These are phyloP conservation scores for Anarrhichthys ocellatus DNA, from an alignment of 2,113 vertebrate genomes.

Conservation along the genomic window DNA sequence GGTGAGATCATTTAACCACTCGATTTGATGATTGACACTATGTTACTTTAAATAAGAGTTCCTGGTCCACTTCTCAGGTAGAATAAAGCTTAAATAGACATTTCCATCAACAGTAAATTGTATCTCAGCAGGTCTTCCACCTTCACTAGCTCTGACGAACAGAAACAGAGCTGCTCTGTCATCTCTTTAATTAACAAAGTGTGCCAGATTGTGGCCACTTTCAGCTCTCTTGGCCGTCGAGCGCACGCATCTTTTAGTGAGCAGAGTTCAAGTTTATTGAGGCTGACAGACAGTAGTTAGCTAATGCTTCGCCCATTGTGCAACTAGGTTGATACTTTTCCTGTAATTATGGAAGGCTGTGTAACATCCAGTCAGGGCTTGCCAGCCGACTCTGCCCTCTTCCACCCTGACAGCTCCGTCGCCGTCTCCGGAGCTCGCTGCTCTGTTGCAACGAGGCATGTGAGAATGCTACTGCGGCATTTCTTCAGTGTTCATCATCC, in stretches of 20 bases:
- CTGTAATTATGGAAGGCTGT: slow-evolving; percentile 48
- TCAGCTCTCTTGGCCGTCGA: slow-evolving; percentile 2
- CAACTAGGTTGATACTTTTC: slow-evolving; percentile 45
- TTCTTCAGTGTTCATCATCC: slow-evolving; percentile 20
- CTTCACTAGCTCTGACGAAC: background rate
- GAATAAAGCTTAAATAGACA: slow-evolving; percentile 5
- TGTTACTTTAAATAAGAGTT: slow-evolving; percentile 1
- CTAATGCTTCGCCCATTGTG: slow-evolving; percentile 59
- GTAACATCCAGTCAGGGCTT: slow-evolving; percentile 64
- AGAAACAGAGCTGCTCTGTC: slow-evolving; percentile 20
- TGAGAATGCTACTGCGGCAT: slow-evolving; percentile 35
- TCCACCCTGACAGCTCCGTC: slow-evolving; percentile 18
- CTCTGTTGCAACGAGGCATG: slow-evolving; percentile 51
- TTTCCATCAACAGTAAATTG: background rate
- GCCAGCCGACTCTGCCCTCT: slow-evolving; percentile 48
- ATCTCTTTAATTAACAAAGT: slow-evolving; percentile 66
- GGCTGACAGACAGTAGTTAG: slow-evolving; percentile 68
- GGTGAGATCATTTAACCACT: background rate
- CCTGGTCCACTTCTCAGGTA: background rate
- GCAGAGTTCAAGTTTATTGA: slow-evolving; percentile 59
- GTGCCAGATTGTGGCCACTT: slow-evolving; percentile 35
- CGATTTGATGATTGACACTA: background rate
- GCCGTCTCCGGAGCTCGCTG: slow-evolving; percentile 5
- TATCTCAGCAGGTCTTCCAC: slow-evolving; percentile 2
- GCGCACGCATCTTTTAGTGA: slow-evolving; percentile 49